Evolutionary conservation across 2,113 vertebrate genomes (phyloP).

Genomic region (Hipposideros armiger): DNA sequence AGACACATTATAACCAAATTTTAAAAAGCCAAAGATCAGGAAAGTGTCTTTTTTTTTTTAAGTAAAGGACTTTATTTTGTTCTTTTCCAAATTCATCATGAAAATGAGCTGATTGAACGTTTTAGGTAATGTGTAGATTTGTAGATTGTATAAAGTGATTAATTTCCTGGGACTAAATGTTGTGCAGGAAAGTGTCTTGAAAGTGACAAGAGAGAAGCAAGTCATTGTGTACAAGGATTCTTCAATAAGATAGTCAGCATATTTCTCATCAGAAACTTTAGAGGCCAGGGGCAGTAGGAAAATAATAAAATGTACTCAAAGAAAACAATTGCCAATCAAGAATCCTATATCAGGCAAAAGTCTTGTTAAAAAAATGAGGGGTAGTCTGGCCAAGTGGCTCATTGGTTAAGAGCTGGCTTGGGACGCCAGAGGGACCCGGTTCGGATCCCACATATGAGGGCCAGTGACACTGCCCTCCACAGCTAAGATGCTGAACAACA

Average conservation of each 20-base stretch:
- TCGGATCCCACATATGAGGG: too few species aligned
- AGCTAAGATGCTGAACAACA: too few species aligned
- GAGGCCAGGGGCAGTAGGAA: neutral
- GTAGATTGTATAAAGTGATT: conserved; percentile 51
- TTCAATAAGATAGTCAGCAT: neutral
- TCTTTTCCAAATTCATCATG: neutral
- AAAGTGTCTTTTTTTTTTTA: neutral
- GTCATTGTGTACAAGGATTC: neutral
- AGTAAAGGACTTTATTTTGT: conserved; percentile 8
- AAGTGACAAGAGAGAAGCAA: neutral
- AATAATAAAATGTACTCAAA: neutral
- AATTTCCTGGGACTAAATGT: conserved; percentile 57
- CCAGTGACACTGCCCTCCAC: too few species aligned
- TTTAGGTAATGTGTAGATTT: conserved; percentile 35
- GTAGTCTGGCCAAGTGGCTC: too few species aligned
- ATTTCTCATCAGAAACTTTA: neutral
- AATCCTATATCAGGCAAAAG: neutral
- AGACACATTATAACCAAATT: neutral
- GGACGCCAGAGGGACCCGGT: too few species aligned
- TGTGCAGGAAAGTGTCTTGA: neutral
- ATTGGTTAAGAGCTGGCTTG: too few species aligned
- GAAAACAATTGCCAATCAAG: neutral
- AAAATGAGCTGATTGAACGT: conserved; percentile 34
- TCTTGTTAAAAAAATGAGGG: neutral
- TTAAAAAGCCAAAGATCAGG: neutral